A percentile compares a stretch with the other conserved stretches of the same genome.
Conservation (phyloP, 2,797 vertebrate genomes). For the Cossypha heuglini region DNA sequence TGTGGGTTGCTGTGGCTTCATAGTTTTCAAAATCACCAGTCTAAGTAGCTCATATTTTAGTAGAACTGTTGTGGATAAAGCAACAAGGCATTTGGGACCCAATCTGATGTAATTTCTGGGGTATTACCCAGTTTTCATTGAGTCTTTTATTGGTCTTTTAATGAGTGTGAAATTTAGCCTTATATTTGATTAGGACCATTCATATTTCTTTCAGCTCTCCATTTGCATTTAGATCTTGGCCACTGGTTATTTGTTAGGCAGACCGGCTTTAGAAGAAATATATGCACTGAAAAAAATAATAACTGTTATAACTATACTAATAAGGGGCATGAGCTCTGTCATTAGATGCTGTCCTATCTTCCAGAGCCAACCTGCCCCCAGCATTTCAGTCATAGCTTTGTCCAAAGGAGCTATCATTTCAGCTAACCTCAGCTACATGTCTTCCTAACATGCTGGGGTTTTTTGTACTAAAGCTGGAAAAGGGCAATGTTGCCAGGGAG, state of each 20-base stretch:
- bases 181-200: neutral
- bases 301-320: neutral
- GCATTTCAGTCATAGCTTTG: neutral
- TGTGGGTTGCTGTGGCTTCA: neutral
- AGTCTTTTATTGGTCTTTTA: neutral
- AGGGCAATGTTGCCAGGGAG: conserved; percentile 57
- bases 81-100: neutral
- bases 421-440: neutral
- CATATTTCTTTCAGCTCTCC: neutral
- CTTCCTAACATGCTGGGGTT: neutral
- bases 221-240: neutral
- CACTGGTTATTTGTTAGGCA: neutral
- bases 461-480: conserved; percentile 37
- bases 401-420: neutral
- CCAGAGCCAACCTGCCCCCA: neutral
- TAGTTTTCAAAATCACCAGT: conserved; percentile 19
- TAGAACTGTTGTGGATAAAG: neutral
- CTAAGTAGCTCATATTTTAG: neutral
- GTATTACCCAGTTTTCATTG: neutral
- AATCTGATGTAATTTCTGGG: neutral
- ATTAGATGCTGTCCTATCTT: neutral
- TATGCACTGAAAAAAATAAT: neutral
- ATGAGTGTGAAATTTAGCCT: neutral
- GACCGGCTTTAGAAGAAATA: neutral
- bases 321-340: neutral